A percentile compares a stretch with the other conserved stretches of the same genome.
Evolutionary conservation across 2,797 vertebrate species (phyloP).

Genomic region (Typhlichthys eigenmanni): DNA sequence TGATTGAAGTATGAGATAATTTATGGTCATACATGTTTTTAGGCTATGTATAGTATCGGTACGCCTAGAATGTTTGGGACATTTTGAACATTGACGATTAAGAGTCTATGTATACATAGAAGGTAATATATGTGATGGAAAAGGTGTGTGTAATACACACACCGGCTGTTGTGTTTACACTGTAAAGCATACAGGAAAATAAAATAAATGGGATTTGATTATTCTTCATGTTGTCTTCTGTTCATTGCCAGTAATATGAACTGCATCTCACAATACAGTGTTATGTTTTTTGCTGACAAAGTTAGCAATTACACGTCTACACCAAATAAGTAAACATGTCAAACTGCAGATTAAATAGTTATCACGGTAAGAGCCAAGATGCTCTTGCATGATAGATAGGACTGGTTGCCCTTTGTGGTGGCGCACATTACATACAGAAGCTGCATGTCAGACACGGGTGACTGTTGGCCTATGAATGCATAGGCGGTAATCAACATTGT

Average conservation of each 20-base stretch:
- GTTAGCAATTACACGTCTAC: slow-evolving; percentile 16
- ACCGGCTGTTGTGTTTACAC: no score
- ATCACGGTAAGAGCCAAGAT: slow-evolving; percentile 61
- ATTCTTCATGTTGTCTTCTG: slow-evolving; percentile 11
- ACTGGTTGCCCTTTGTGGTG: slow-evolving; percentile 71
- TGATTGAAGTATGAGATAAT: slow-evolving; percentile 14
- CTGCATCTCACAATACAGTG: slow-evolving; percentile 6
- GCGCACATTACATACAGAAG: slow-evolving; percentile 75
- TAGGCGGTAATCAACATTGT: slow-evolving; percentile 80
- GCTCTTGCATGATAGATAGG: slow-evolving; percentile 52
- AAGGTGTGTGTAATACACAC: no score
- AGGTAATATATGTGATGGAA: not conserved
- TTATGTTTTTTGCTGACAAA: slow-evolving; percentile 21
- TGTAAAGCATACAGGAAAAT: no score
- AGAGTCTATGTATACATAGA: no score
- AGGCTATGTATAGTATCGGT: slow-evolving; percentile 1
- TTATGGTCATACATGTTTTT: slow-evolving; percentile 20
- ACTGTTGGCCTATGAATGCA: slow-evolving; percentile 81
- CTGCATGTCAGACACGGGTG: slow-evolving; percentile 79
- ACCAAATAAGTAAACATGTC: slow-evolving; percentile 54
- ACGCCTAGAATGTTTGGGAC: slow-evolving; percentile 4
- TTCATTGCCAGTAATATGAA: not conserved
- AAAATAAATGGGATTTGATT: no score
- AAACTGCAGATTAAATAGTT: slow-evolving; percentile 40
- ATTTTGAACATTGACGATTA: no score